Evolutionary conservation across 2,888 invertebrate species (phyloP).

Genomic region (Athripsodes cinereus): DNA sequence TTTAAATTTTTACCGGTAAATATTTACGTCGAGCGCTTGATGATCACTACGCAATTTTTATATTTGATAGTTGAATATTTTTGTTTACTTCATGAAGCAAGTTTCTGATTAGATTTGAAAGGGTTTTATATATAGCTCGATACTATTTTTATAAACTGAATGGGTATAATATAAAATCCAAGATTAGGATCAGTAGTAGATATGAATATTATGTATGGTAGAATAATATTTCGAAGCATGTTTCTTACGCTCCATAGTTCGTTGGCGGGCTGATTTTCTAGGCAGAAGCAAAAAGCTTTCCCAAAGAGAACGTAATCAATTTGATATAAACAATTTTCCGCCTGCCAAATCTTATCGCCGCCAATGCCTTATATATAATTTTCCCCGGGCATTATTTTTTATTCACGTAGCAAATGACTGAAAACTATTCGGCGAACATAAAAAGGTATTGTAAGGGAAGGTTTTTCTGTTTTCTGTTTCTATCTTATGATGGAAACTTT

Average conservation of each 20-base stretch:
- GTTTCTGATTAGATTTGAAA: too few relatives aligned
- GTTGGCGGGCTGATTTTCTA: not conserved
- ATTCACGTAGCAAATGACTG: slow-evolving; percentile 5
- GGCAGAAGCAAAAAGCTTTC: not conserved
- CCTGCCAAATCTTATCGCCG: not conserved
- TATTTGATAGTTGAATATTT: too few relatives aligned
- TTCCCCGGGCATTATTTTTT: not conserved
- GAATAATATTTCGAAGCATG: too few relatives aligned
- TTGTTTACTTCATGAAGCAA: too few relatives aligned
- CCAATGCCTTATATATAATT: not conserved
- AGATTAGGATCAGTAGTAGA: too few relatives aligned
- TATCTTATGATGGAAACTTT: slow-evolving; percentile 9
- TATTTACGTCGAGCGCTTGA: too few relatives aligned
- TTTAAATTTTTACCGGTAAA: too few relatives aligned
- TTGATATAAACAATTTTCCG: slow-evolving; percentile 2
- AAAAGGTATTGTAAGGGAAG: slow-evolving; percentile 1
- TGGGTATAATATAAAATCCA: too few relatives aligned
- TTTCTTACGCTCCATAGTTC: not conserved
- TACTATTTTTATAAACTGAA: too few relatives aligned
- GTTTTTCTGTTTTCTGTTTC: slow-evolving; percentile 2
- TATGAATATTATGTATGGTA: too few relatives aligned
- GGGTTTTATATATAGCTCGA: too few relatives aligned
- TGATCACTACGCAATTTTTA: too few relatives aligned
- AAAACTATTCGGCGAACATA: slow-evolving; percentile 4
- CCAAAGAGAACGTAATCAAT: not conserved